phyloP scores from a whole-genome alignment of 2,113 vertebrate genomes.

The Acanthochromis polyacanthus region DNA sequence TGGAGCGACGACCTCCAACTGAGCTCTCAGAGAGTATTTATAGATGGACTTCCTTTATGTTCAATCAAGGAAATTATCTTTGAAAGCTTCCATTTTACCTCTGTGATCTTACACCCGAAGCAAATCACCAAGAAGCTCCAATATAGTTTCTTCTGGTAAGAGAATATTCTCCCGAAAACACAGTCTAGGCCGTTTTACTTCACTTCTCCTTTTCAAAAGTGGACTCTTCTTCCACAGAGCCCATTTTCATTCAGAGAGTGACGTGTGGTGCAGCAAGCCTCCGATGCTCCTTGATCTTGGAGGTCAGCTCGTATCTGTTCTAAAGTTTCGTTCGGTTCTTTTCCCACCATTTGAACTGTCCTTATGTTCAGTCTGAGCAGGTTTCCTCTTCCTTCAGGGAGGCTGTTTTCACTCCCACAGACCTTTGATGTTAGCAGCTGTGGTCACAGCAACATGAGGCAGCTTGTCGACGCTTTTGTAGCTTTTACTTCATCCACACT shows the following conservation, averaged over 20 bases:
- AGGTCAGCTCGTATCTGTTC: background rate
- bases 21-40: too few relatives aligned
- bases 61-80: background rate
- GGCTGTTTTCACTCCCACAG: background rate
- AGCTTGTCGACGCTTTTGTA: background rate
- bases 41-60: background rate
- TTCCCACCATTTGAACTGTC: background rate
- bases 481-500: background rate
- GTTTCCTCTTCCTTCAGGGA: background rate
- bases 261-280: background rate
- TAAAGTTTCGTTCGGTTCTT: background rate
- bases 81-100: background rate
- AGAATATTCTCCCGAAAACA: constrained; percentile 5
- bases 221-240: background rate
- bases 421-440: background rate
- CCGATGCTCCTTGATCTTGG: background rate
- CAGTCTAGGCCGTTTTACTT: background rate
- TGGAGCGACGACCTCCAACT: background rate
- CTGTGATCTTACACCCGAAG: background rate
- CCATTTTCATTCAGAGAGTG: constrained; percentile 4
- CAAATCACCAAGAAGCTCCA: background rate
- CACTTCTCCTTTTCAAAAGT: constrained; percentile 11
- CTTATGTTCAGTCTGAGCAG: background rate
- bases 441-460: background rate
- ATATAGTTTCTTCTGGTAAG: constrained; percentile 4